Conservation (phyloP, 2,888 invertebrate species). For the Catocala nupta region DNA sequence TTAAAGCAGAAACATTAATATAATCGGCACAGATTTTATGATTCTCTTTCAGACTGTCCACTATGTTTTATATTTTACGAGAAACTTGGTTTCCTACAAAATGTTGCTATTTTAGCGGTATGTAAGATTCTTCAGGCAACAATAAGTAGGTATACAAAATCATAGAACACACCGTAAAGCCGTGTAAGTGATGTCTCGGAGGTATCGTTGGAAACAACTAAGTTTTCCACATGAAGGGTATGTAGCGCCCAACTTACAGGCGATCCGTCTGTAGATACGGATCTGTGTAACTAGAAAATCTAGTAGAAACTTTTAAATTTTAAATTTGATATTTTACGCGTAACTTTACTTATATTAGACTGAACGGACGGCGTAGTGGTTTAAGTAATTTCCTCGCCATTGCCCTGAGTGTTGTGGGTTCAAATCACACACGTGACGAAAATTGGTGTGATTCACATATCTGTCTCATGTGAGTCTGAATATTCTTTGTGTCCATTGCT, state of each 20-base stretch:
- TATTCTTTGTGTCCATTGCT: no score
- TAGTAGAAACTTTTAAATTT: not conserved
- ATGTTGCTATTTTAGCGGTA: not conserved
- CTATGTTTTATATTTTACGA: no score
- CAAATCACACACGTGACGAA: no score
- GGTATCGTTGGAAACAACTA: not conserved
- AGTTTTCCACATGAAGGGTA: slow-evolving; percentile 4
- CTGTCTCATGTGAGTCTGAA: no score
- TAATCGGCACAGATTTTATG: no score
- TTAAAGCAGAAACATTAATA: no score
- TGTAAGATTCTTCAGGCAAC: not conserved
- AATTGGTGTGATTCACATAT: no score
- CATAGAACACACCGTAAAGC: not conserved
- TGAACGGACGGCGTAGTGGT: not conserved
- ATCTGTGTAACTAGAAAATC: not conserved
- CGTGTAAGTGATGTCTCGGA: not conserved
- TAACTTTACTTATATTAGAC: no score
- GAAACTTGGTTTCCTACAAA: not conserved
- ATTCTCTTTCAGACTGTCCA: no score
- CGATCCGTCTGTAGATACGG: not conserved
- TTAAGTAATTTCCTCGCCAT: no score
- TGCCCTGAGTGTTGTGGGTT: no score
- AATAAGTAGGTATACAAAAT: not conserved
- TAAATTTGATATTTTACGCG: no score
- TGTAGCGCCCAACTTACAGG: not conserved